Conservation (phyloP, 2,888 invertebrate species). For the Kuschelorhynchus macadamiae region DNA sequence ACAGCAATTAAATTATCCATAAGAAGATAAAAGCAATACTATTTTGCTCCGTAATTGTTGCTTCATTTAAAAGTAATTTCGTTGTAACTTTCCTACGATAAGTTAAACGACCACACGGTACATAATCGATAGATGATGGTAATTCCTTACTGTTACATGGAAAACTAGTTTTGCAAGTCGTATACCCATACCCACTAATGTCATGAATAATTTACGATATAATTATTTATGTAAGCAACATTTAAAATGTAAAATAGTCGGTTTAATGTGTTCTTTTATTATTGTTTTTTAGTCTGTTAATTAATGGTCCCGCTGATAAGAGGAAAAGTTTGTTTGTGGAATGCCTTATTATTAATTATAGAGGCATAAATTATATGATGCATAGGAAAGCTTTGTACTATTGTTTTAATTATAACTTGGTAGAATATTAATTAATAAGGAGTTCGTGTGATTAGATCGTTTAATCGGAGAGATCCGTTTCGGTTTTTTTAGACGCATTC, state of each 20-base stretch:
- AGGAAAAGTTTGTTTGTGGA: conserved; percentile 13
- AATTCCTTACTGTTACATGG: conserved; percentile 10
- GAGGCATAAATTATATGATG: neutral
- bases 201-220: conserved; percentile 40
- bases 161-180: conserved; percentile 33
- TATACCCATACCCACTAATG: conserved; percentile 23
- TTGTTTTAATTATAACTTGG: no score
- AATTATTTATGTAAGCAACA: conserved; percentile 42
- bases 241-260: conserved; percentile 41
- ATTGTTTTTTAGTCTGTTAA: conserved; percentile 11
- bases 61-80: no score
- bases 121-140: conserved; percentile 15
- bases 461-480: no score
- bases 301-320: conserved; percentile 18
- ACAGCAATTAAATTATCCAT: no score
- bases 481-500: no score
- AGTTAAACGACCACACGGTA: conserved; percentile 9
- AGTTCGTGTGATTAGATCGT: no score
- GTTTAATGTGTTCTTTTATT: conserved; percentile 29
- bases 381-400: no score
- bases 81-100: no score
- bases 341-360: conserved; percentile 9
- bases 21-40: no score
- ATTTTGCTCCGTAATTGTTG: no score
- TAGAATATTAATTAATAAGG: no score